Conservation (phyloP, 2,797 vertebrate genomes). For the Clamator glandarius region DNA sequence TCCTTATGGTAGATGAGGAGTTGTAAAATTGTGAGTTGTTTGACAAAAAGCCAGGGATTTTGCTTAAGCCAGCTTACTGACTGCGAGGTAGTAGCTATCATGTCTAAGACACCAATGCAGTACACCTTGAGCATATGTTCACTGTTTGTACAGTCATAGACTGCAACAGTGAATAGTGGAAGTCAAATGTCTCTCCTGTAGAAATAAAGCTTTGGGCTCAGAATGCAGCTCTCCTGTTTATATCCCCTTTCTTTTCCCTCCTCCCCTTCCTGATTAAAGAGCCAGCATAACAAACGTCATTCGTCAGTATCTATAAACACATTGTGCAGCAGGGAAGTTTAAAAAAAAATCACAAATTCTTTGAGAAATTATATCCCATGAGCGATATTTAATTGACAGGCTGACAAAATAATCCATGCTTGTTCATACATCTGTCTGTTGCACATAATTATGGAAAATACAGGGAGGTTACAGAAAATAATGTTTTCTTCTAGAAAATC, state of each 20-base stretch:
- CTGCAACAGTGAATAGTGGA: background rate
- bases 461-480: background rate
- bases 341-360: background rate
- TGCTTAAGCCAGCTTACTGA: background rate
- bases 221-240: background rate
- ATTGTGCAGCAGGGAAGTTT: background rate
- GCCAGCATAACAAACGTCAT: background rate
- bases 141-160: background rate
- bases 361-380: background rate
- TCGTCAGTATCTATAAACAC: background rate
- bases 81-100: background rate
- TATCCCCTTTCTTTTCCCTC: background rate
- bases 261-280: background rate
- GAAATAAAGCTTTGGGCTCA: background rate
- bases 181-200: background rate
- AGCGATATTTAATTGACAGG: conserved; percentile 6
- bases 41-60: background rate
- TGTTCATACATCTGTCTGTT: background rate
- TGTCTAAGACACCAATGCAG: background rate
- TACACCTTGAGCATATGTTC: background rate
- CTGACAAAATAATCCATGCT: background rate
- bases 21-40: background rate
- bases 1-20: background rate
- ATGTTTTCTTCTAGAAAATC: background rate
- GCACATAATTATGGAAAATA: background rate